Evolutionary conservation across 35 echinoderm and acorn worm species (phyloP), one percentile per base, ranked within the genome.

Genomic region (Ophioderma brevispina): DNA sequence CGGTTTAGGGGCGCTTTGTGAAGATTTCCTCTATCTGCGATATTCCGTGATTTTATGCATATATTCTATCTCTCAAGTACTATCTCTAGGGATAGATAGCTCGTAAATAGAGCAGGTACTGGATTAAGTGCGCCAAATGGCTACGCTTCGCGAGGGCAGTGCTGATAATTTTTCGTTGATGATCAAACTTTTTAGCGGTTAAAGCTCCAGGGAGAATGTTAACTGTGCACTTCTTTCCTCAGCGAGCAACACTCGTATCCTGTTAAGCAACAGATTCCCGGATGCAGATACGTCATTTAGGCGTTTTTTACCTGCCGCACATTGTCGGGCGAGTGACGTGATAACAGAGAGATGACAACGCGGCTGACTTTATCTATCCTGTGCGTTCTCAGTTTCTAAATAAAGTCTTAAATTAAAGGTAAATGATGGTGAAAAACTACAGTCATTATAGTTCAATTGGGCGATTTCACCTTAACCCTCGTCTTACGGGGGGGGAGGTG

Each of bases 191-290:
- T 70, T 70, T 13, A 52, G 46, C 21, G 21, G 8, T 52, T 52
- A 25, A 30, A 70, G 59, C 59, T 70, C 59, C 15, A 25, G 59
- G 59, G 59, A 70, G 6, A 15, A 70, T 70, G 59, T 70, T 70
- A 70, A 70, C 59, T 70, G 59, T 30, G 59, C 59, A 70, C 59
- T 70, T 70, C 10, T 70, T 70, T 30, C 59, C 15, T 6, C 23
- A 4, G n/a, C 1, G 59, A 70, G 59, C 59, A 70, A 70, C 59
- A 70, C 59, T 2, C 59, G 10, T 30, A 70, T 70, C 59, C 59
- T 70, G 59, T 70, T 70, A 25, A 70, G 59, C 59, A 70, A 70
- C 59, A 70, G 59, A 18, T 70, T 70, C 59, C 59, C 59, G 59
- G 59, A 70, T 70, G 59, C 59, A 25, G 59, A 70, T 70, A 70